Base-by-base conservation (phyloP, 2,888 invertebrate species). In the Lathronympha strigana region DNA sequence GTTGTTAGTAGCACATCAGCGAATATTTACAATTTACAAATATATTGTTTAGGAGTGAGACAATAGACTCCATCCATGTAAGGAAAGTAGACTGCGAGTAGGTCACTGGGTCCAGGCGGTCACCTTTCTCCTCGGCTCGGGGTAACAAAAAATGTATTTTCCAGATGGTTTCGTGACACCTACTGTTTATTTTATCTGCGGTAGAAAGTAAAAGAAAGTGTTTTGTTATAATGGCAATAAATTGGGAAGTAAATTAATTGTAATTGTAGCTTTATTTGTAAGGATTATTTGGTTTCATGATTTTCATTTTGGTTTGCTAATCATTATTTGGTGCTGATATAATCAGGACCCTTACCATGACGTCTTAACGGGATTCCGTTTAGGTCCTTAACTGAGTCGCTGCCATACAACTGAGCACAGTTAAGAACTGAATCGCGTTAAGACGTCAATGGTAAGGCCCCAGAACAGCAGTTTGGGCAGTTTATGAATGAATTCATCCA, bases 11-110 rank as follows among this genome's bases (percentile, higher is more conserved):
- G 19, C 25, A 19, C n/a, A 43, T 19, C 25, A 8, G 13, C 15
- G 23, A 31, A 21, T 58, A 21, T 45, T 57, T 33, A 58, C 47
- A 28, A 50, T 28, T 28, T 11, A 15, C 49, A 11, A 33, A 23
- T 45, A 58, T 21, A 72, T 72, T 69, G 76, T 73, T 75, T 74
- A 15, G 58, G 9, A 72, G 71, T 73, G 79, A 79, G 76, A 79
- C 78, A 79, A 79, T 80, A 78, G 81, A 79, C 73, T 58, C 23
- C 50, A 61, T 58, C 23, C 50, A 61, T 51, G 74, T 80, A 84
- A 85, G 83, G 88, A 90, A 89, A 89, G 90, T 89, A 77, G 71
- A 72, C 74, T 73, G 70, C 63, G 76, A 84, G 80, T 88, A 72
- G 85, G 87, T 87, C 80, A 90, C 83, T 88, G 76, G 88, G 87